Base-by-base conservation (phyloP, 2,797 vertebrate genomes). In the Gorsachius magnificus region DNA sequence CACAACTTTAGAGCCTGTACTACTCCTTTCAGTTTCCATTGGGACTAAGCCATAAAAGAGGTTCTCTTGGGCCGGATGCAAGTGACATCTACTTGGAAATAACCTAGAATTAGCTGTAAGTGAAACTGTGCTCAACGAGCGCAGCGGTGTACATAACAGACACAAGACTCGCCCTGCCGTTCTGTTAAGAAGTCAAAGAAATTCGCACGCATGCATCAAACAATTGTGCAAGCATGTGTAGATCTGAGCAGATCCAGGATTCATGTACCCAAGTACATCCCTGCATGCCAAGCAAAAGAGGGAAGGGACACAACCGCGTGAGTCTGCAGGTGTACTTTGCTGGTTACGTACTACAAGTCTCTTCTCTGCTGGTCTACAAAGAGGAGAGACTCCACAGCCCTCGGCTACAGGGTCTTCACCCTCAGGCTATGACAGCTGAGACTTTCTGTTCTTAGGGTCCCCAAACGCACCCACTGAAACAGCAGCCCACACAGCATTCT, bases 181-280 rank as follows among this genome's bases (percentile, higher is more conserved):
- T 50, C 93, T 87, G 51, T 61, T 87, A 63, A 64, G 76, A 77
- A 92, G 71, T 60, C 82, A 64, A 66, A 87, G 51, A 87, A 88
- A 93, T 83, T 36, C 0, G 0, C 69, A 19, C 2, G 29, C 86
- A 77, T n/a, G 1, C 86, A 85, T 76, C 81, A 94, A 90, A 74
- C 66, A 76, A 43, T n/a, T 64, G 95, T 89, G 54, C 90, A 92
- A 95, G 95, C 96, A 95, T 68, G 94, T 95, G 96, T 18, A 78
- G 93, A 78, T 61, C 79, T 78, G 90, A 90, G 87, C 56, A 91
- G 66, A 69, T 31, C 53, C 12, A 54, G 17, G 53, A 54, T 31
- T 21, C 51, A 21, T 17, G 11, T 22, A 88, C 15, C 38, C 60
- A 31, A 51, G 35, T 0, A 38, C 0, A 0, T 8, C 88, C 71